Conservation (phyloP, 2,888 invertebrate genomes). For the Drosophila paranaensis region DNA sequence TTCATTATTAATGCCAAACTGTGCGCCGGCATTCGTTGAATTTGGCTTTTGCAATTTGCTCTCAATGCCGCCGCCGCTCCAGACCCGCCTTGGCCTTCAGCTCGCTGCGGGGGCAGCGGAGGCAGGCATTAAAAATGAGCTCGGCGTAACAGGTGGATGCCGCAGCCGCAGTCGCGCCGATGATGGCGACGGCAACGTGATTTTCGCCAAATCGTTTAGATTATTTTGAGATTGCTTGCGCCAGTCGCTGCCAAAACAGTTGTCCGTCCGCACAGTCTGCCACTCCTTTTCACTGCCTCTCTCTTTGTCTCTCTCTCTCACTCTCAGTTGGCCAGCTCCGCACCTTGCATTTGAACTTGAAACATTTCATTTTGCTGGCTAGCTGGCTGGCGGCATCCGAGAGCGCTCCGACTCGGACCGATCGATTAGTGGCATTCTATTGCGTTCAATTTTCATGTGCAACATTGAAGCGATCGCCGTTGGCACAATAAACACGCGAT, state of each 20-base stretch:
- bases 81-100: slow-evolving; percentile 44
- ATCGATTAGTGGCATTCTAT: slow-evolving; percentile 80
- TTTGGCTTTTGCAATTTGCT: slow-evolving; percentile 83
- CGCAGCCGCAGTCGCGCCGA: slow-evolving; percentile 35
- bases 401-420: slow-evolving; percentile 40
- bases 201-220: slow-evolving; percentile 81
- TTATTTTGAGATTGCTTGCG: slow-evolving; percentile 80
- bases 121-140: slow-evolving; percentile 78
- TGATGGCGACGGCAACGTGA: slow-evolving; percentile 71
- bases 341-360: slow-evolving; percentile 81
- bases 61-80: slow-evolving; percentile 70
- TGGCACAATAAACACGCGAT: slow-evolving; percentile 82
- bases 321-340: slow-evolving; percentile 42
- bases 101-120: slow-evolving; percentile 12
- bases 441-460: slow-evolving; percentile 82
- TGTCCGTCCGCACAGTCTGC: slow-evolving; percentile 47
- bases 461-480: slow-evolving; percentile 75
- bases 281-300: slow-evolving; percentile 56
- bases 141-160: slow-evolving; percentile 82
- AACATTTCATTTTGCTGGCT: slow-evolving; percentile 77
- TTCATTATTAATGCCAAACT: slow-evolving; percentile 84
- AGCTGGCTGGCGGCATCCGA: slow-evolving; percentile 61
- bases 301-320: slow-evolving; percentile 14
- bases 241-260: slow-evolving; percentile 60
- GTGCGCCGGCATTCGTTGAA: slow-evolving; percentile 83